phyloP scores from a whole-genome alignment of 1,140 invertebrate species.

The Pogonomyrmex californicus region DNA sequence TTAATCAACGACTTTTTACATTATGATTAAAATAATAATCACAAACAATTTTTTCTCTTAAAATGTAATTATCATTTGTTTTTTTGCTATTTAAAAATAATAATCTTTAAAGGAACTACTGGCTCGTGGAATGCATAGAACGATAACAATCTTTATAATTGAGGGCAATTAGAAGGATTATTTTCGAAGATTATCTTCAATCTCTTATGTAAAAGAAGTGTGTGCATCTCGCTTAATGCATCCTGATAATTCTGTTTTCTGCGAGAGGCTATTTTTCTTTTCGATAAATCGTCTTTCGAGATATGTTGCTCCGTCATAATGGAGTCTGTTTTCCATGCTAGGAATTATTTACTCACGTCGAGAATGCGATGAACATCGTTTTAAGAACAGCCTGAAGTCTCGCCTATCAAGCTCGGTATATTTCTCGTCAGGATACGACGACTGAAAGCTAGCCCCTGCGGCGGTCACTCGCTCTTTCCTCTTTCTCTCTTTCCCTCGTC shows the following conservation, averaged over 20 bases:
- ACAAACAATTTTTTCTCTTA: neutral
- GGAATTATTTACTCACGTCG: constrained; percentile 75
- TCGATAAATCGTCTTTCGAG: constrained; percentile 32
- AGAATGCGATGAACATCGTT: constrained; percentile 69
- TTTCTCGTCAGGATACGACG: constrained; percentile 65
- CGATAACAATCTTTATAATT: constrained; percentile 5
- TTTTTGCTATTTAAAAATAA: neutral
- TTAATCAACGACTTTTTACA: neutral
- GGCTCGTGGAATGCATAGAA: neutral
- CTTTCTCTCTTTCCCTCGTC: neutral
- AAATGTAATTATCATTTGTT: neutral
- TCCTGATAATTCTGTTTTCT: constrained; percentile 42
- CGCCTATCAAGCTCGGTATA: constrained; percentile 63
- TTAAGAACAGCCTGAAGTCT: constrained; percentile 73
- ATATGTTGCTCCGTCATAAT: constrained; percentile 65
- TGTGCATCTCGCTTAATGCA: neutral
- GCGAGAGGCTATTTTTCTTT: neutral
- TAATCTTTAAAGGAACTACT: neutral
- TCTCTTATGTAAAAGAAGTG: neutral
- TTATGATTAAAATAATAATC: neutral
- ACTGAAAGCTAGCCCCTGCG: constrained; percentile 46
- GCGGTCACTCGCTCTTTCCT: constrained; percentile 15
- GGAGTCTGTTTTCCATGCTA: constrained; percentile 72
- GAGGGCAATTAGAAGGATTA: constrained; percentile 13
- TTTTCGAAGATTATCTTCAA: neutral